Base-by-base conservation (phyloP, 2,888 invertebrate genomes). In the Ashinkailepas kermadecensis region DNA sequence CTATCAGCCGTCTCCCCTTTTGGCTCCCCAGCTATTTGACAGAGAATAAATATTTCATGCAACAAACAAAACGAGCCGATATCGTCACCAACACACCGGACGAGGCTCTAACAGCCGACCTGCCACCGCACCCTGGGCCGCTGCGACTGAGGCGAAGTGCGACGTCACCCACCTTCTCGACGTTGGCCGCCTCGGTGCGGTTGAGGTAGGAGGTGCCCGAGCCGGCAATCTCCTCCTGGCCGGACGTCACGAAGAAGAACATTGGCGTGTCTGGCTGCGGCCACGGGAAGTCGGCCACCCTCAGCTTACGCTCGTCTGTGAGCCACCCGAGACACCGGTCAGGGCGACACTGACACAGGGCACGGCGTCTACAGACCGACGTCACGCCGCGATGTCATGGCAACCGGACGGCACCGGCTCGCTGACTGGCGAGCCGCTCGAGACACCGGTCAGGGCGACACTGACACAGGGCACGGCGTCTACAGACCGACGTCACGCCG, bases 121-220 rank as follows among this genome's bases (percentile, higher is more conserved):
- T 39, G 39, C 39, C 39, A 39, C 39, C 39, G 39, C 39, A 39
- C 4, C 4, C 2, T 39, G 39, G 39, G 39, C 39, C 39, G 39
- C 39, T n/a, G 39, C 39, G 39, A 39, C 39, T 39, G 39, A 4
- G 4, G 39, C 39, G 39, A 39, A 4, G 39, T 39, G 39, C 39
- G 39, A 39, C 39, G 39, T 39, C 39, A 39, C 39, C 59, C 59
- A 59, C 92, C 88, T 99, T 99, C 88, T 99, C 99, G 0, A 99
- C 99, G 87, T 97, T 97, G 0, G 98, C 94, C 0, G 99, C 99
- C 88, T 99, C 99, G 0, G 99, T 99, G 84, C 99, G 90, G 89
- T 99, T 99, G 81, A 99, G 89, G 87, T 99, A 99, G 0, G 99
- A 99, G 0, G 99, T 99, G 21, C 99, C 99, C 0, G 97, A 97